Evolutionary conservation across 2,797 vertebrate genomes (phyloP).

Genomic region (Emydoidea blandingii): DNA sequence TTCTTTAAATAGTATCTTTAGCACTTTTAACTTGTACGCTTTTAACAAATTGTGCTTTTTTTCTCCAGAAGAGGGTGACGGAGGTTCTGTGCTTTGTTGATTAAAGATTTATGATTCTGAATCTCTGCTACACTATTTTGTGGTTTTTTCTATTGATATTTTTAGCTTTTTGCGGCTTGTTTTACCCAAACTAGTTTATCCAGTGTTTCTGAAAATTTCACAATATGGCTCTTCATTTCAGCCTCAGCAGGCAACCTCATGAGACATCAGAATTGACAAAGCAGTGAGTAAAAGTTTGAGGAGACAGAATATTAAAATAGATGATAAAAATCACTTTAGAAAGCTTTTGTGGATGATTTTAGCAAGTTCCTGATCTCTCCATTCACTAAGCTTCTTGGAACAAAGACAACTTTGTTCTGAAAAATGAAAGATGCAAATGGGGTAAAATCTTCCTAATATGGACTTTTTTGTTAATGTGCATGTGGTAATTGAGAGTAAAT

Average conservation of each 20-base stretch:
- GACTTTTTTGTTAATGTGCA: constrained; percentile 21
- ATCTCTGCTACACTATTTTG: constrained; percentile 45
- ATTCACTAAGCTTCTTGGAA: constrained; percentile 53
- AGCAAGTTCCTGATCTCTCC: constrained; percentile 7
- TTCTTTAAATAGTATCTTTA: constrained; percentile 38
- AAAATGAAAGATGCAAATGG: constrained; percentile 43
- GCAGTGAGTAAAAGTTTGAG: background rate
- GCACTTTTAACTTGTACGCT: constrained; percentile 23
- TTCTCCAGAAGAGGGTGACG: background rate
- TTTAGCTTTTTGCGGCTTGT: constrained; percentile 13
- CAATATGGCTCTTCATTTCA: background rate
- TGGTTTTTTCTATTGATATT: constrained; percentile 55
- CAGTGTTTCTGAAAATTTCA: background rate
- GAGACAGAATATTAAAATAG: constrained; percentile 15
- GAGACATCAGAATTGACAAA: background rate
- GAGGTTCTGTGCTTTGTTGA: constrained; percentile 39
- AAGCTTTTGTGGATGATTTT: constrained; percentile 16
- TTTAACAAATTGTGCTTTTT: constrained; percentile 33
- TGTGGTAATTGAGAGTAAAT: constrained; percentile 37
- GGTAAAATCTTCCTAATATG: constrained; percentile 54
- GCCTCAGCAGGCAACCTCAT: background rate
- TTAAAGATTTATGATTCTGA: constrained; percentile 53
- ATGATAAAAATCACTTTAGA: background rate
- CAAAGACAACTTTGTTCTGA: constrained; percentile 41
- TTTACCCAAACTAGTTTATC: constrained; percentile 10